A percentile compares a stretch with the other conserved stretches of the same genome.
These are phyloP conservation scores for Cantharis lateralis DNA, from an alignment of 2,888 invertebrate species.

Conservation along the genomic window DNA sequence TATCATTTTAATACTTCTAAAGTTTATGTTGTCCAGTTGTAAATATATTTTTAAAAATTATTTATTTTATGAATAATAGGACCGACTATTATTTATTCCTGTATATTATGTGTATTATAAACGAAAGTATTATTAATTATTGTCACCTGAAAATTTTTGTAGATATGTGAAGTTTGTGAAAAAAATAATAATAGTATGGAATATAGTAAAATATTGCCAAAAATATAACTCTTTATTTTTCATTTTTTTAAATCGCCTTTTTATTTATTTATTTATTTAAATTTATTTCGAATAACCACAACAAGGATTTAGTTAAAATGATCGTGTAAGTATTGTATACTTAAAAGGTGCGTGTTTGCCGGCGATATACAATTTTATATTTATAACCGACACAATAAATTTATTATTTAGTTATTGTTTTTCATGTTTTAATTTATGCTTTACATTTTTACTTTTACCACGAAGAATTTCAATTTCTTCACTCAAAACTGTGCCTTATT, in stretches of 20 bases:
- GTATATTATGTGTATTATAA: conserved; percentile 33
- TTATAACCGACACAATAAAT: neutral
- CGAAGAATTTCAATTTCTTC: neutral
- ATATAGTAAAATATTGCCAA: conserved; percentile 27
- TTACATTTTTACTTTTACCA: neutral
- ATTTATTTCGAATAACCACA: neutral
- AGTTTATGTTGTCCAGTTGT: conserved; percentile 29
- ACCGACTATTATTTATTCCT: conserved; percentile 34
- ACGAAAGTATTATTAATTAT: conserved; percentile 30
- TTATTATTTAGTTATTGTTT: neutral
- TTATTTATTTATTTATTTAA: neutral
- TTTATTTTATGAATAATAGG: conserved; percentile 34
- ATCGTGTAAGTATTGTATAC: neutral
- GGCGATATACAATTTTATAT: neutral
- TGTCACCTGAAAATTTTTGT: conserved; percentile 25
- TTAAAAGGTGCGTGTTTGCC: neutral
- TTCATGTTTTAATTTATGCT: neutral
- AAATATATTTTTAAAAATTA: conserved; percentile 36
- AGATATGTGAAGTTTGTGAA: conserved; percentile 29
- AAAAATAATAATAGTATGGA: conserved; percentile 15
- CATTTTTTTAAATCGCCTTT: neutral
- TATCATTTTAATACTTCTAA: conserved; percentile 23
- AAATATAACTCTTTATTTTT: neutral
- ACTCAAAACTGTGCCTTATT: neutral
- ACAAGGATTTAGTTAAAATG: neutral